Conservation (phyloP, 2,797 vertebrate genomes). For the Hydrocynus forskahlii region DNA sequence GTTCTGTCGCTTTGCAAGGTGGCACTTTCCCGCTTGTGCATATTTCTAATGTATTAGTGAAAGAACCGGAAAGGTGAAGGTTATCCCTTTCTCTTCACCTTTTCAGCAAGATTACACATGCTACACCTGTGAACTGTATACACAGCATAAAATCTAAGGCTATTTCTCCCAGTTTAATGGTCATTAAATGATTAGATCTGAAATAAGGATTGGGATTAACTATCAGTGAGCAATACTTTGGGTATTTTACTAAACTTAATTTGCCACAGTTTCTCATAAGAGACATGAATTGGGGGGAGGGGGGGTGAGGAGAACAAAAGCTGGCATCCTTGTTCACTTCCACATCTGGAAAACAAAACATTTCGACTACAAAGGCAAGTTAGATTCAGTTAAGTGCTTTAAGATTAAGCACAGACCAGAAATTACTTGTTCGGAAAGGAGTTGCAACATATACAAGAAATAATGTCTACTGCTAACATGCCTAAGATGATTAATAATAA, state of each 20-base stretch:
- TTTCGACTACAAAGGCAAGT: background rate
- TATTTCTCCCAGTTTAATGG: background rate
- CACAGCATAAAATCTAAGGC: background rate
- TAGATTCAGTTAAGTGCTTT: background rate
- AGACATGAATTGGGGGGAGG: background rate
- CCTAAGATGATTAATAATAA: too few relatives aligned
- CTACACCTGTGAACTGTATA: background rate
- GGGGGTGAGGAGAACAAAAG: conserved; percentile 3
- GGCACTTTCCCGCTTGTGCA: conserved; percentile 19
- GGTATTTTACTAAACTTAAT: background rate
- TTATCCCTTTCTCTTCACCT: background rate
- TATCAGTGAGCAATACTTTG: background rate
- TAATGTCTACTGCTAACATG: too few relatives aligned
- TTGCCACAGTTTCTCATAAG: background rate
- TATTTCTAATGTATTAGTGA: conserved; percentile 20
- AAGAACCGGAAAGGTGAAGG: conserved; percentile 23
- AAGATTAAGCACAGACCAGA: background rate
- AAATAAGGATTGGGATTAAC: background rate
- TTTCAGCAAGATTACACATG: background rate
- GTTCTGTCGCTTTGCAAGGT: conserved; percentile 20
- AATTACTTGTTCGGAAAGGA: background rate
- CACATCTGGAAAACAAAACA: conserved; percentile 21
- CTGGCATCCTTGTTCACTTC: conserved; percentile 8
- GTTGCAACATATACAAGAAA: background rate
- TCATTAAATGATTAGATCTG: background rate